Base-by-base conservation (phyloP, 2,113 vertebrate species). In the Onychorhynchus coronatus region DNA sequence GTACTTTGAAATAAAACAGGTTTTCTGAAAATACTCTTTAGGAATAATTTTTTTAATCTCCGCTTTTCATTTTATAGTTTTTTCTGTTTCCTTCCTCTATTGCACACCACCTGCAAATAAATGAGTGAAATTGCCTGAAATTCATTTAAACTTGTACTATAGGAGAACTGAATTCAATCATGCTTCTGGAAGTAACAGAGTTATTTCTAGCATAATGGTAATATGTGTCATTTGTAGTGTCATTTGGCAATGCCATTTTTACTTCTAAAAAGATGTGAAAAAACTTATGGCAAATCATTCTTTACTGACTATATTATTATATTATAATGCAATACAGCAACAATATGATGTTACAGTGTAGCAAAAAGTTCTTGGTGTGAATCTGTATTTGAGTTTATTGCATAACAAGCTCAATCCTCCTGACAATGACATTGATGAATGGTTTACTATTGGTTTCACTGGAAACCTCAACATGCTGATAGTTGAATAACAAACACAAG, bases 51-150 rank as follows among this genome's bases (percentile, higher is more conserved):
- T 96, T 78, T 42, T 7, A 92, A 91, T 74, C 39, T 80, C 88
- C 96, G 92, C 73, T 96, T 95, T 93, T 84, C 61, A 72, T 93
- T 96, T 96, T 91, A 93, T 25, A 91, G 76, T 67, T 95, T 89
- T 89, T 92, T 61, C 63, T 70, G 59, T 81, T 94, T 96, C 90
- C 79, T 93, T 92, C 84, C 78, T 91, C 46, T 67, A 0, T 25
- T 74, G 83, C 61, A 91, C 49, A 65, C 68, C 79, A 94, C 76
- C 76, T 95, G 83, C 88, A 93, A 96, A 94, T 84, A 89, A 95
- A 96, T 53, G 47, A 88, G 35, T 71, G n/a, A 91, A 96, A 91
- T 84, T 78, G 68, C 72, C 44, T 55, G 47, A 95, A 63, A 50
- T 96, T 96, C 82, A 81, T 80, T 95, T 84, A 88, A 41, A 84